Evolutionary conservation across 1,140 invertebrate species (phyloP), one percentile per base, ranked within the genome.

Genomic region (Micrasema minimum): DNA sequence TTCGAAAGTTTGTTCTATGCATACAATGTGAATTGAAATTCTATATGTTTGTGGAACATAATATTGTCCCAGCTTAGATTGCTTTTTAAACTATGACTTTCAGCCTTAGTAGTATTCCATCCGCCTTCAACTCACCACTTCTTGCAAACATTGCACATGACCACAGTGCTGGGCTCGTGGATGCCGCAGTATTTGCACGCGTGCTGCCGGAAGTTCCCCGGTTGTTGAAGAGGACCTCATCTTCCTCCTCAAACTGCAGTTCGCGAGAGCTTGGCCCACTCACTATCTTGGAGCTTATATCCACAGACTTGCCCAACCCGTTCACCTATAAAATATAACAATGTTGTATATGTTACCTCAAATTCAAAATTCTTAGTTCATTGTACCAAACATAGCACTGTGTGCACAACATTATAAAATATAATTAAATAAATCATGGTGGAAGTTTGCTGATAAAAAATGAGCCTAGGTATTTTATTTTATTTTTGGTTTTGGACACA

Each of bases 121-220:
- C n/a, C n/a, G n/a, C n/a, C n/a, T n/a, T n/a, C n/a, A 35, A 75
- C 80, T 80, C 75, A 85, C 98, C 98, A 99, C 81, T 99, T 99
- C 77, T 97, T 97, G 79, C 98, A 99, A 43, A 95, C 89, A 81
- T 98, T 99, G 81, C 98, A 99, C 90, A 96, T 96, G 18, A 99
- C 96, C 35, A 99, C 97, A 76, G 95, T 97, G 68, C 93, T 91
- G 1, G 97, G 97, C 80, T 99, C 98, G 85, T 99, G 96, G 75
- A 99, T 97, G 51, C 97, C 97, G 85, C 98, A 99, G 80, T 99
- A 99, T 86, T 96, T 95, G 87, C 97, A 99, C 0, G 96, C 96
- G 89, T 97, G 95, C 69, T 93, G n/a, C 91, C 11, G 97, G 95
- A 55, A 96, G 83, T 80, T 96, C 95, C 95, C 80, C 92, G 87